Base-by-base conservation (phyloP, 2,797 vertebrate genomes). In the Myotis daubentonii region DNA sequence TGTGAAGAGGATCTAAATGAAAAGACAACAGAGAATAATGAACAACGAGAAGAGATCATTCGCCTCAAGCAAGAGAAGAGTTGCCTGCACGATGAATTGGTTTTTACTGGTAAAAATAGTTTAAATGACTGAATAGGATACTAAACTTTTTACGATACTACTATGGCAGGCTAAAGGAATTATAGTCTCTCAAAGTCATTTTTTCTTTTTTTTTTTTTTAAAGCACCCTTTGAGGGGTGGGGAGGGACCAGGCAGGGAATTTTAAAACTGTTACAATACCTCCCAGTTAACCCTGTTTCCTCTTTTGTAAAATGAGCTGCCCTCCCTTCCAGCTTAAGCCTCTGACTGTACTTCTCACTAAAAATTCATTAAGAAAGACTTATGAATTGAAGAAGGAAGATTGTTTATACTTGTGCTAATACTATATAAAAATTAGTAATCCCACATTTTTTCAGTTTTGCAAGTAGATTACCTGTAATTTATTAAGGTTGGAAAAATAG, bases 11-110 rank as follows among this genome's bases (percentile, higher is more conserved):
- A 98, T 75, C 97, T 99, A 38, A 98, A 94, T 75, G 98, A 98
- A 93, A 99, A 98, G 97, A 98, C 97, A 16, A 96, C 97, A 38
- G 99, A 99, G 97, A 99, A 98, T 97, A 99, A 98, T 66, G 97
- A 97, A 19, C 99, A 99, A 89, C 98, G 98, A 83, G 99, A 99
- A 94, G 99, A 99, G 97, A 98, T 99, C 78, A 98, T 99, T 96
- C 98, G 98, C 3, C 99, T 99, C 94, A 99, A 98, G 93, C 98
- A 99, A 92, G 99, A 99, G 97, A 98, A 98, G 0, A 97, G 97
- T 96, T 98, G 98, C 93, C 97, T 99, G 55, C 98, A 95, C n/a
- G 98, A 98, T 49, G 98, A 99, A 57, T 94, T 99, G 23, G 8
- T 96, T 0, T 93, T 99, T 88, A 96, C 97, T 65, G 99, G 99